Base-by-base conservation (phyloP, 2,113 vertebrate genomes). In the Potamarius usumacintae region DNA sequence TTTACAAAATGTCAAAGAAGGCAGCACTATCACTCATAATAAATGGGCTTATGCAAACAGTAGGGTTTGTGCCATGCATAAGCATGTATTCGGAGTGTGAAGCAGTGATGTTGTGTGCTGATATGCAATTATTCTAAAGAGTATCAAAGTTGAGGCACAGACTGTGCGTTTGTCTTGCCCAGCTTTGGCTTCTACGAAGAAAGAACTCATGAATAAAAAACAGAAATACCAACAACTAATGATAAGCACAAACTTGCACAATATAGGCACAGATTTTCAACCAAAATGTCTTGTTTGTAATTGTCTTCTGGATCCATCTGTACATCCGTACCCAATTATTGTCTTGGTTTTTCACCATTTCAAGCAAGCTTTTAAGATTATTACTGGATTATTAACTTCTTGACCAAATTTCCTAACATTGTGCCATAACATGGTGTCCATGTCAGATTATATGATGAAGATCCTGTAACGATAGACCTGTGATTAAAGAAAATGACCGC, bases 61-160 rank as follows among this genome's bases (percentile, higher is more conserved):
- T 92, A 86, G 86, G 90, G 86, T 92, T 94, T 94, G 94, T 94
- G 94, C 92, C 94, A 94, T 94, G 93, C 94, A 94, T 93, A 94
- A 94, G 93, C 95, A 93, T 93, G 93, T 94, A 94, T 94, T 94
- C 94, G 93, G 93, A 92, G 94, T 88, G 92, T 92, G 86, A 90
- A 81, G 88, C 89, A 27, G 92, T 91, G 94, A 95, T 96, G 93
- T 92, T 89, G 90, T 92, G 93, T 93, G 93, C 94, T 94, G 95
- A 96, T 95, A 96, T 95, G 95, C 95, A 96, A 96, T 96, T 96
- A 96, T 95, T 95, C 94, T 95, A 96, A 96, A 95, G 93, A 96
- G 94, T 94, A 94, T 94, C 94, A 95, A 94, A 95, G 94, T 94
- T 94, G 93, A 93, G 94, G 92, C 93, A 92, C 91, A 90, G 94